Evolutionary conservation across 1,140 invertebrate species (phyloP), one percentile per base, ranked within the genome.

Genomic region (Aphis gossypii): DNA sequence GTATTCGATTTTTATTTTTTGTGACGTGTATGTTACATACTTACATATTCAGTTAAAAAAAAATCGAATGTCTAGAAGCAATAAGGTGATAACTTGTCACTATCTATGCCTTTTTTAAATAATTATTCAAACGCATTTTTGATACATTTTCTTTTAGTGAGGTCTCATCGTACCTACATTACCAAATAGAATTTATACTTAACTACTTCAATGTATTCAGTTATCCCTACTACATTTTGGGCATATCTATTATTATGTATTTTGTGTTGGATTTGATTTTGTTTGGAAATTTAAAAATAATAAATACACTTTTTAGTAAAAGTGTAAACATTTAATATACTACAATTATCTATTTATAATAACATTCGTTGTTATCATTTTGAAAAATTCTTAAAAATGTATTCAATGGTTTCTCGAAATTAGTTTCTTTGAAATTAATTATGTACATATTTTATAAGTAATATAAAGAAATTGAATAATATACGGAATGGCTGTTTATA

Each of bases 1-100:
- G 4, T 76, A 76, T 76, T 76, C n/a, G 60, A 76, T 76, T 76
- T 76, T 76, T 76, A 76, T 76, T 76, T n/a, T 68, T 76, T 76
- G n/a, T 76, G 60, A n/a, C 60, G n/a, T 60, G 25, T n/a, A 76
- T 35, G 60, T n/a, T 76, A 41, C 38, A 41, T 41, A 41, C 38
- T 41, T 41, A 14, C n/a, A 76, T n/a, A 18, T 76, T 76, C 11
- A 76, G 60, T 76, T n/a, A n/a, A 76, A 76, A 68, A 56, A 76
- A 76, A 76, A 76, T 76, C n/a, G 14, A 76, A 76, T 76, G 30
- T 76, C 60, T 76, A 76, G 60, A 76, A n/a, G 60, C 14, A n/a
- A 76, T n/a, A n/a, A 68, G 30, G 60, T 68, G 60, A 68, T 68
- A 76, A 76, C 60, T 76, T n/a, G 60, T 76, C 60, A 76, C 60